A percentile compares a stretch with the other conserved stretches of the same genome.
These are phyloP conservation scores for Etheostoma spectabile DNA, from an alignment of 2,113 vertebrate genomes.

Conservation along the genomic window DNA sequence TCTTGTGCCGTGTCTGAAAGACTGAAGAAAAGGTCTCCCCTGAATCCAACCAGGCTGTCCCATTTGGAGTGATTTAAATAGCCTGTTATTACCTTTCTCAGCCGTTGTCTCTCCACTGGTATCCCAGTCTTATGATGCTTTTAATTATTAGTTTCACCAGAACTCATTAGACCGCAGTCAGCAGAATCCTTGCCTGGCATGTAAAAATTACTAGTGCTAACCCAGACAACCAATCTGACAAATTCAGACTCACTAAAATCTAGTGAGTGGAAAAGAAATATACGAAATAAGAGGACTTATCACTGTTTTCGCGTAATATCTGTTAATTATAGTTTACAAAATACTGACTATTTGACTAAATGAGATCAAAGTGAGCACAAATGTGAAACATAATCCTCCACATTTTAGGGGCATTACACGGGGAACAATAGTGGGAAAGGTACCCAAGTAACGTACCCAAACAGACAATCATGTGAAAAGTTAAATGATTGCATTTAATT, in stretches of 20 bases:
- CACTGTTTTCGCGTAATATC: background rate
- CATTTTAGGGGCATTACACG: background rate
- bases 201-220: conserved; percentile 56
- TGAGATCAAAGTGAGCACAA: background rate
- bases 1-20: conserved; percentile 64
- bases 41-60: conserved; percentile 77
- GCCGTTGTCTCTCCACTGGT: conserved; percentile 67
- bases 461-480: background rate
- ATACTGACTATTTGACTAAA: background rate
- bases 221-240: conserved; percentile 59
- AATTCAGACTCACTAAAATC: background rate
- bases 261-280: background rate
- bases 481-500: background rate
- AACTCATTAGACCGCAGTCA: conserved; percentile 61
- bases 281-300: background rate
- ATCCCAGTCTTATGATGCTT: conserved; percentile 51
- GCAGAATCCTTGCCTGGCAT: conserved; percentile 40
- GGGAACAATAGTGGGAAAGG: background rate
- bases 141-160: conserved; percentile 74
- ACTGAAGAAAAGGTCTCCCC: conserved; percentile 71
- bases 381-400: background rate
- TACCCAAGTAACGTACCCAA: background rate
- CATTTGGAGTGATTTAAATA: conserved; percentile 84
- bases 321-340: background rate
- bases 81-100: conserved; percentile 80